Evolutionary conservation across 23 tunicate species (phyloP), one percentile per base, ranked within the genome.

Genomic region (Clavelina lepadiformis): DNA sequence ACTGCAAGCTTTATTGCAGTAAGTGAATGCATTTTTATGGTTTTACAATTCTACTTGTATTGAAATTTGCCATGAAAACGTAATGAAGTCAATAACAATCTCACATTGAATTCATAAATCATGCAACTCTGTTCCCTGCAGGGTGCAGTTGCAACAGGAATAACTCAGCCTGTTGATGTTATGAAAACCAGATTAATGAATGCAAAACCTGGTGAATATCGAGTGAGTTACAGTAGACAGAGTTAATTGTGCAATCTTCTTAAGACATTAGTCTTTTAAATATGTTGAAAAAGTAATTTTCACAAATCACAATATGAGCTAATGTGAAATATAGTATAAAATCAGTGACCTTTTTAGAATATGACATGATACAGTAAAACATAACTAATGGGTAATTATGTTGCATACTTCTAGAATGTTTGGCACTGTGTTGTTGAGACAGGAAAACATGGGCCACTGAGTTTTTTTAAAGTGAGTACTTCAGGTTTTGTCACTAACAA

Each of bases 101-200:
- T 13, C 22, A 8, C 21, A 20, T 54, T 8, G 25, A 20, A 13
- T 7, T 54, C 19, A n/a, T 20, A 20, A 15, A n/a, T 22, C 8
- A 13, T 54, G 15, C 8, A 54, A 54, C 24, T 20, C 24, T 13
- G 8, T 18, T 28, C n/a, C 11, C 28, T 35, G 3, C 75, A 83
- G 92, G 87, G 89, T 20, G 81, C 59, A 4, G 55, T 89, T 25
- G 89, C 97, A 21, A 89, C 97, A 5, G 89, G 73, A 0, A 89
- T 89, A 83, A 89, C 97, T 1, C 97, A 89, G 57, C 97, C 97
- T 6, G 83, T 68, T 32, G 97, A 89, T 44, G 97, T 89, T 15
- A 74, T 89, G 79, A 89, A 89, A 47, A 89, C 97, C 5, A 41
- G 97, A 62, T 52, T 89, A 23, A 89, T 89, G 97, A 89, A 89